Base-by-base conservation (phyloP, 2,888 invertebrate genomes). In the Melinaea menophilus region DNA sequence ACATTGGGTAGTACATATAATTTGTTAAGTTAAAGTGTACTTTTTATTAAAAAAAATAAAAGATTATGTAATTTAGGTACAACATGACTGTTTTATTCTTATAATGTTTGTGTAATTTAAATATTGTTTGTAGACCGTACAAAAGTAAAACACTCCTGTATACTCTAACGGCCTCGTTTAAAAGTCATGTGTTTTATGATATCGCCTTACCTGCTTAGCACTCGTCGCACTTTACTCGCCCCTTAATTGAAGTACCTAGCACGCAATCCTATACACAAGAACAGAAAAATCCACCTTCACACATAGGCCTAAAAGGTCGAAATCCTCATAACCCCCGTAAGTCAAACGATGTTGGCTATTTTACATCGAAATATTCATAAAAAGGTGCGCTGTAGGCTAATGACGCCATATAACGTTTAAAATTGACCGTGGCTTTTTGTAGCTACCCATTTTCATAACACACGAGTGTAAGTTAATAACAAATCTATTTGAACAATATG, bases 231-330 rank as follows among this genome's bases (percentile, higher is more conserved):
- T 86, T 85, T 82, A 78, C 84, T 79, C 79, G 79, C 83, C 81
- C 81, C 84, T 84, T 88, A 88, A 88, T 88, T 88, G 87, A 83
- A 86, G 86, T 81, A 84, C 82, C 76, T 79, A 75, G 78, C 86
- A 86, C 85, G 86, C 85, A 77, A 84, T 77, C 75, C 69, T 74
- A 71, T 71, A 76, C 69, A 76, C 72, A 76, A 64, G 74, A 81
- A 85, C 79, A 81, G 80, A 78, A 86, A 85, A 80, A 76, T 79
- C 76, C 69, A 84, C 85, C 75, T 72, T 84, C 70, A 41, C 63
- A 57, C 73, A 59, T 63, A 63, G 63, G 75, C 66, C 55, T 71
- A 75, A 84, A 73, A 74, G 77, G 73, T 73, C 75, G 80, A 75
- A 80, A 78, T 83, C 68, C 75, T 66, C 69, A 65, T 72, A 78